A percentile compares a stretch with the other conserved stretches of the same genome.
These are phyloP conservation scores for Coreius guichenoti DNA, from an alignment of 2,797 vertebrate genomes.

Conservation along the genomic window DNA sequence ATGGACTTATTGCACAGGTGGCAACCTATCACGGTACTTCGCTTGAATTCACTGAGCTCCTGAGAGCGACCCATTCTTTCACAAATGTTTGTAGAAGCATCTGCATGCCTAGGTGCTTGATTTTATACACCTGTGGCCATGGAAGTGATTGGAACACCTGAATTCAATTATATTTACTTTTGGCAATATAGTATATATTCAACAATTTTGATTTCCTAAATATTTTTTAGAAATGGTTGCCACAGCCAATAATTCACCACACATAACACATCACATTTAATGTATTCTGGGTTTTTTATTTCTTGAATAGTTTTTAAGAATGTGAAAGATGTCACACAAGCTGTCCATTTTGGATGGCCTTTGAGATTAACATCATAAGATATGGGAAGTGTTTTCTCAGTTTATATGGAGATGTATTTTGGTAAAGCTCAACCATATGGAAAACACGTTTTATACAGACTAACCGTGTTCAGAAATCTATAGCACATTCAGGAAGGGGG, in stretches of 20 bases:
- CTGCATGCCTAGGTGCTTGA: no score
- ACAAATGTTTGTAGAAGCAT: no score
- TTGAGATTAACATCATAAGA: background rate
- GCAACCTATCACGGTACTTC: no score
- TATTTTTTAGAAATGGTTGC: background rate
- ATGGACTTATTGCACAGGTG: no score
- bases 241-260: background rate
- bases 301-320: background rate
- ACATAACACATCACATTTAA: background rate
- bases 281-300: background rate
- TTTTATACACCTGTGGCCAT: no score
- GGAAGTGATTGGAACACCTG: no score
- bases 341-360: background rate
- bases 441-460: conserved; percentile 3
- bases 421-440: background rate
- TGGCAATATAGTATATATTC: background rate
- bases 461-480: background rate
- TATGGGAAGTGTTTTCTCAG: background rate
- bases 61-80: no score
- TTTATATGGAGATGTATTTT: background rate
- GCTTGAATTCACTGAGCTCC: no score
- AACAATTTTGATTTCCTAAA: background rate
- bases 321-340: background rate
- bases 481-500: background rate
- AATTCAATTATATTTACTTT: no score